Evolutionary conservation across 2,797 vertebrate genomes (phyloP).

Genomic region (Adrianichthys oophorus): DNA sequence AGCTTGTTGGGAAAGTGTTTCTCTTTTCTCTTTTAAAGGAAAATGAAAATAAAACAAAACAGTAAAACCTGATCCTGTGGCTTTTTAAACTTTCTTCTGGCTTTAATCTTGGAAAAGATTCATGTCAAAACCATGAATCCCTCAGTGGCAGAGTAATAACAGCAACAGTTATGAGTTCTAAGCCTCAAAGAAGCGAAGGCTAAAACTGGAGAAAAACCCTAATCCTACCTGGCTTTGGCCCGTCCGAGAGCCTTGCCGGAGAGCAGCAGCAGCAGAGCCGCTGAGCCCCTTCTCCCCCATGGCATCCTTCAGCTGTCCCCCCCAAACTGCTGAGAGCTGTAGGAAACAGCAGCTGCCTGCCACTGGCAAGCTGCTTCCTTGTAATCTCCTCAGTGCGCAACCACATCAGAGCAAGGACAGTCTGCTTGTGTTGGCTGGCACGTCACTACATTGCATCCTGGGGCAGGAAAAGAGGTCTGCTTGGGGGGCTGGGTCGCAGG

Average conservation of each 20-base stretch:
- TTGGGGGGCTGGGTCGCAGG: constrained; percentile 19
- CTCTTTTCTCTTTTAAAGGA: not conserved
- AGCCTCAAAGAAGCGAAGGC: constrained; percentile 6
- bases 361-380: constrained; percentile 73
- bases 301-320: constrained; percentile 72
- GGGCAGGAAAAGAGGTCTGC: constrained; percentile 75
- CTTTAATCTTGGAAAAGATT: not conserved
- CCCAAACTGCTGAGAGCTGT: constrained; percentile 41
- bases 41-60: not conserved
- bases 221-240: constrained; percentile 75
- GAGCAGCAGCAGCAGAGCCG: constrained; percentile 57
- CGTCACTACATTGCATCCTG: constrained; percentile 73
- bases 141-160: not conserved
- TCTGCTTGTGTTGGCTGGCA: constrained; percentile 42
- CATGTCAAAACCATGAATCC: not conserved
- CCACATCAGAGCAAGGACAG: constrained; percentile 71
- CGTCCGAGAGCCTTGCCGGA: constrained; percentile 54
- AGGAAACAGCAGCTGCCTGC: constrained; percentile 79
- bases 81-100: no score
- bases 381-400: constrained; percentile 67
- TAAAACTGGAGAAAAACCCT: constrained; percentile 6
- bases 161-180: constrained; percentile 4
- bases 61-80: not conserved
- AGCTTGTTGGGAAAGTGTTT: constrained; percentile 32
- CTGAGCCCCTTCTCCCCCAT: constrained; percentile 70